phyloP scores from a whole-genome alignment of 2,888 invertebrate species.

The Hipparchia semele region DNA sequence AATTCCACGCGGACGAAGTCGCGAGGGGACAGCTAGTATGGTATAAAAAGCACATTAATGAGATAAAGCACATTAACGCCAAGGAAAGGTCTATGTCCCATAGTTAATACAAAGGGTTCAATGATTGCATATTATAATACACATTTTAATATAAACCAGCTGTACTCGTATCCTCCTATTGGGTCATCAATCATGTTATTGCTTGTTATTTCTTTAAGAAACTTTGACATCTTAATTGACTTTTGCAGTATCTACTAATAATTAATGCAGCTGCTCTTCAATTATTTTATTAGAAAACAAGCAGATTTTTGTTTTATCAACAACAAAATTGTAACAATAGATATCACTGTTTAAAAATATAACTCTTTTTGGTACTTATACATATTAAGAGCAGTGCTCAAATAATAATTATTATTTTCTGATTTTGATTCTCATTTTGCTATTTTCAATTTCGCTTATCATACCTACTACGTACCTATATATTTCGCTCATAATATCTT shows the following conservation, averaged over 20 bases:
- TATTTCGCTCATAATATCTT: no score
- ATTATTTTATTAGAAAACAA: background rate
- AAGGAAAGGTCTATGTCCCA: background rate
- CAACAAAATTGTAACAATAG: no score
- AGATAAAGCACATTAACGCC: background rate
- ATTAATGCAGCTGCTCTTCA: background rate
- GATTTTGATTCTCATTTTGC: no score
- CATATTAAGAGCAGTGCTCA: no score
- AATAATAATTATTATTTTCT: no score
- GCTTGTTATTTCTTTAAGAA: conserved; percentile 9
- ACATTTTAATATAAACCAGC: background rate
- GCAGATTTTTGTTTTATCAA: background rate
- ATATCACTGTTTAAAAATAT: no score
- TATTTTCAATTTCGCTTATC: no score
- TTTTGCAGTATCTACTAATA: conserved; percentile 6
- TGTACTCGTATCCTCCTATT: background rate
- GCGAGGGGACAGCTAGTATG: no score
- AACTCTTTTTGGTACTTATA: no score
- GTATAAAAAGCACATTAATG: background rate
- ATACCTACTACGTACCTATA: no score
- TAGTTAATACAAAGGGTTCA: background rate
- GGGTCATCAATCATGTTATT: conserved; percentile 19
- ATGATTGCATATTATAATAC: background rate
- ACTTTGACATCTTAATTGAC: conserved; percentile 5
- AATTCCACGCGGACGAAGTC: no score